A percentile compares a stretch with the other conserved stretches of the same genome.
phyloP scores from a whole-genome alignment of 2,113 vertebrate genomes.

The Hemiscyllium ocellatum region DNA sequence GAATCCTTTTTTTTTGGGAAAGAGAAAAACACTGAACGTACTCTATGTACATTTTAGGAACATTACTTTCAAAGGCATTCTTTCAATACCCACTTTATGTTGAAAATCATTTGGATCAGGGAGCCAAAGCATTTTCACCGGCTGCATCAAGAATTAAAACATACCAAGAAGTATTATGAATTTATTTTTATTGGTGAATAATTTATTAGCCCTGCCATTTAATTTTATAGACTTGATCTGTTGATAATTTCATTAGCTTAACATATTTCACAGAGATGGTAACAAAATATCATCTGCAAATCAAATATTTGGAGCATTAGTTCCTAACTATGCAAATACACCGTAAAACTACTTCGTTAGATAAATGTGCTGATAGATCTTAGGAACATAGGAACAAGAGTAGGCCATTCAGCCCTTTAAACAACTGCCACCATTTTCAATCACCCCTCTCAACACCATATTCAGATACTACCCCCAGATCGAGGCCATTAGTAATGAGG shows the following conservation, averaged over 20 bases:
- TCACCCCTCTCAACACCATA: too few relatives aligned
- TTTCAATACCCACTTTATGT: neutral
- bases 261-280: neutral
- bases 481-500: too few relatives aligned
- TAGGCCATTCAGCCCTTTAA: too few relatives aligned
- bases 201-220: neutral
- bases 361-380: neutral
- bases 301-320: neutral
- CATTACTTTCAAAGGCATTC: neutral
- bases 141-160: neutral
- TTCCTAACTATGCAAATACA: neutral
- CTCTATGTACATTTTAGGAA: neutral
- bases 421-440: too few relatives aligned
- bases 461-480: too few relatives aligned
- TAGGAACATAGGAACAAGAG: too few relatives aligned
- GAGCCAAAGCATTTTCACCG: neutral
- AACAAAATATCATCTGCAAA: constrained; percentile 2
- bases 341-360: neutral
- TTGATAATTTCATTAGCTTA: neutral
- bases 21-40: neutral
- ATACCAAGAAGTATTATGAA: too few relatives aligned
- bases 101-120: too few relatives aligned
- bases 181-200: too few relatives aligned
- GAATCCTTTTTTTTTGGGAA: neutral
- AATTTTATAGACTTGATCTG: neutral